Base-by-base conservation (phyloP, 2,797 vertebrate genomes). In the Ara ararauna region DNA sequence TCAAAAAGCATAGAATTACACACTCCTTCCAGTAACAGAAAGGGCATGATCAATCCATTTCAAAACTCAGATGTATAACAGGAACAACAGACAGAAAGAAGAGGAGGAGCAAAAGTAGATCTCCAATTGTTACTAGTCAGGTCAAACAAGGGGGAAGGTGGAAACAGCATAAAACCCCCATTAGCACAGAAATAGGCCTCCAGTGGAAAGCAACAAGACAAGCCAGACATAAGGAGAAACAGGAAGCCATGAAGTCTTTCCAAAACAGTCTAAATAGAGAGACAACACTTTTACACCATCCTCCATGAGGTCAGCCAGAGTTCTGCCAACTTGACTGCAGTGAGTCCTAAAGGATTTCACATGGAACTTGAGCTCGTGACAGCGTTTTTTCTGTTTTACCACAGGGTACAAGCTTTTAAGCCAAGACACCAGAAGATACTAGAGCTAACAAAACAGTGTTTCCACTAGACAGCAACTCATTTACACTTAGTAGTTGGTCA, bases 241-340 rank as follows among this genome's bases (percentile, higher is more conserved):
- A 86, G 94, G 94, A 96, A 95, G 95, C 82, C 79, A n/a, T 51
- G 70, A 96, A 93, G 72, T 51, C 89, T 86, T 97, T 96, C 93
- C 96, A 96, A 93, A 95, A 91, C 86, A 95, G 62, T 90, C 91
- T 94, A 95, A 96, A 96, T 87, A 89, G 94, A 93, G 77, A 94
- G 66, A 88, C 93, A 95, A 88, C 91, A 93, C 86, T 96, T 96
- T 70, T 90, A 93, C 75, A 94, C 92, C 48, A 95, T 89, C 90
- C 60, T 93, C 71, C 72, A 38, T 13, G 86, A 96, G 93, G 94
- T 96, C 95, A 97, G 94, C 77, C 92, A 95, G 88, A 96, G 94
- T 96, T 96, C 95, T 96, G 92, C 93, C 90, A 97, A 79, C 86
- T 56, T 73, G 60, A 96, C 75, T 61, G 1, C 88, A 90, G 47